Evolutionary conservation across 2,113 vertebrate species (phyloP).

Genomic region (Clarias batrachus): DNA sequence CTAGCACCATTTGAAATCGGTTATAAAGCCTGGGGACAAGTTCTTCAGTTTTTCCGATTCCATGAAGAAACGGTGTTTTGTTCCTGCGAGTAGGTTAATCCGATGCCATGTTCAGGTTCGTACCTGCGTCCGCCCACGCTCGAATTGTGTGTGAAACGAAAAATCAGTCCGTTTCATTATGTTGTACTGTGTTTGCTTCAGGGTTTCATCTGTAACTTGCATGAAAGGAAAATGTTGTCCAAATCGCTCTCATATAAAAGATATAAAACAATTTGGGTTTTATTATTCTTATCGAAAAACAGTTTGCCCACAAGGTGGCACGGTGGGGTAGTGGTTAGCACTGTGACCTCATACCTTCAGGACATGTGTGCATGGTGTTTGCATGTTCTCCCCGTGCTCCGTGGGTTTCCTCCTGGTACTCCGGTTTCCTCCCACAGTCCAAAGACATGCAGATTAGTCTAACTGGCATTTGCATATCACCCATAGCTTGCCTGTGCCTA

Average conservation of each 20-base stretch:
- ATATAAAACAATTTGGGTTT: neutral
- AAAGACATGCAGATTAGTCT: too few species aligned
- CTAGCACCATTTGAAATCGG: slow-evolving; percentile 99
- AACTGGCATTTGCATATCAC: too few species aligned
- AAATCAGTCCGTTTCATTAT: neutral
- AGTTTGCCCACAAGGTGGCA: neutral
- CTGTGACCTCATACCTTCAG: too few species aligned
- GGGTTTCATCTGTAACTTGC: neutral
- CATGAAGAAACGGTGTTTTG: neutral
- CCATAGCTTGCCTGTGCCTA: too few species aligned
- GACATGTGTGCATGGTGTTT: too few species aligned
- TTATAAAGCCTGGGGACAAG: slow-evolving; percentile 92
- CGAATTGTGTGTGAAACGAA: neutral
- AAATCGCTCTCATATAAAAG: neutral
- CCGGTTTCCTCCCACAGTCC: too few species aligned
- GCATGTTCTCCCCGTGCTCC: too few species aligned
- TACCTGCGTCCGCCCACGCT: neutral
- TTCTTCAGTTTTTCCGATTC: slow-evolving; percentile 48
- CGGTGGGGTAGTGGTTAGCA: too few species aligned
- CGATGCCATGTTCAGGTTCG: neutral
- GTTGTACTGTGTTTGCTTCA: neutral
- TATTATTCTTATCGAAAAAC: neutral
- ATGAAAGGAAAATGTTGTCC: neutral
- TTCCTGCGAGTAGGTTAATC: neutral
- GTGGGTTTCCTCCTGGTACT: too few species aligned